These are phyloP conservation scores for Petrocephalus schoutedeni DNA, from an alignment of 2,797 vertebrate species.

Conservation along the genomic window DNA sequence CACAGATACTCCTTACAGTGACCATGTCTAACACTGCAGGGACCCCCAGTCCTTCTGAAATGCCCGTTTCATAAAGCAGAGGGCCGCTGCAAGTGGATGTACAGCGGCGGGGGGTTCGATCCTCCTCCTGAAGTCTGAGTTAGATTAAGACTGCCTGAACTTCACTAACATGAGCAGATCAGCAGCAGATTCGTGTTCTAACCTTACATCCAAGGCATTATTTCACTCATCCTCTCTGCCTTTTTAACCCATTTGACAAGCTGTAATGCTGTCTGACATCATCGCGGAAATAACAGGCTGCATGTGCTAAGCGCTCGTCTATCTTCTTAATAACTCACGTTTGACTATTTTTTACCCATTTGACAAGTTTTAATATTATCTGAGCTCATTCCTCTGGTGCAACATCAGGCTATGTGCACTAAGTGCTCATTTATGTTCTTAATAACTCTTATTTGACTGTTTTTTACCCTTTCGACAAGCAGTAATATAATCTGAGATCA, in stretches of 20 bases:
- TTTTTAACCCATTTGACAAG: neutral
- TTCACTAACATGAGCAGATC: neutral
- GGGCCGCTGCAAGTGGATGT: neutral
- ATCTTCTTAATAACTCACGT: constrained; percentile 54
- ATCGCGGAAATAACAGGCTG: constrained; percentile 13
- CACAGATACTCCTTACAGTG: neutral
- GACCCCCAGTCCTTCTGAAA: neutral
- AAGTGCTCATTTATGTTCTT: neutral
- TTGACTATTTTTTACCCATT: constrained; percentile 36
- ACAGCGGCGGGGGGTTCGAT: neutral
- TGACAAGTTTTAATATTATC: no score
- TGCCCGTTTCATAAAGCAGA: neutral
- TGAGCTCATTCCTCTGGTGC: no score
- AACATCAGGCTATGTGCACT: no score
- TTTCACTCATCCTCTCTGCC: constrained; percentile 16
- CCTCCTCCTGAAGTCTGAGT: neutral
- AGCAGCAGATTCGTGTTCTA: constrained; percentile 39
- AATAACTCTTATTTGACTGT: neutral
- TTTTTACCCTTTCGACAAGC: neutral
- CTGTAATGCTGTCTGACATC: constrained; percentile 23
- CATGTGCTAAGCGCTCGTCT: constrained; percentile 9
- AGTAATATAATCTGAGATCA: constrained; percentile 16
- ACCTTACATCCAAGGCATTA: constrained; percentile 8
- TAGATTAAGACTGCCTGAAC: neutral
- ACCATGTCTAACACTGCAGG: neutral